Percentiles rank a stretch among this genome's conserved stretches.
These are phyloP conservation scores for Drosophila rufa DNA, from an alignment of 1,140 invertebrate species.

Conservation along the genomic window DNA sequence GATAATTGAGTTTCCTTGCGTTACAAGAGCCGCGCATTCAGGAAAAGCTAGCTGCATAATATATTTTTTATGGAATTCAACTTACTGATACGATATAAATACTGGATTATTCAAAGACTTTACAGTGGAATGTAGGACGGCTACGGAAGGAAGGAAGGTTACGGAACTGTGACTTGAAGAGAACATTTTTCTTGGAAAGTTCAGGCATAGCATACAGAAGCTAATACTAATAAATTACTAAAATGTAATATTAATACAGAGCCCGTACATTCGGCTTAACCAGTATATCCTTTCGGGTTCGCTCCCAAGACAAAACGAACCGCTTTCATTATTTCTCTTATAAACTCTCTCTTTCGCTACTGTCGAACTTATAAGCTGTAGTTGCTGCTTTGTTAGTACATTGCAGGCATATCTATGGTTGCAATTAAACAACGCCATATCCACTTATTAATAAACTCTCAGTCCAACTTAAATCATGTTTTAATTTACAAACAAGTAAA, in stretches of 20 bases:
- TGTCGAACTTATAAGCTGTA: no score
- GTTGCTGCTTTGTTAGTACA: no score
- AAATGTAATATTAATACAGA: no score
- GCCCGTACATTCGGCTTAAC: no score
- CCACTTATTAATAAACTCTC: neutral
- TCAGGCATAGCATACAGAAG: no score
- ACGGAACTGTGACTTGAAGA: neutral
- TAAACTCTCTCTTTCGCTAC: no score
- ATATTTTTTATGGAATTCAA: constrained; percentile 20
- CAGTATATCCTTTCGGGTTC: no score
- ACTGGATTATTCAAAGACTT: constrained; percentile 7
- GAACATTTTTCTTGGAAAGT: neutral
- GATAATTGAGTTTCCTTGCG: constrained; percentile 48
- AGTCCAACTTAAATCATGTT: neutral
- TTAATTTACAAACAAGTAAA: neutral
- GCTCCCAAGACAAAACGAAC: no score
- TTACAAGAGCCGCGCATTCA: constrained; percentile 11
- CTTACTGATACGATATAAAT: constrained; percentile 24
- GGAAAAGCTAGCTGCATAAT: constrained; percentile 16
- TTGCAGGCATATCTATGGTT: no score
- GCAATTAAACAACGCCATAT: neutral
- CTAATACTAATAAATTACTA: no score
- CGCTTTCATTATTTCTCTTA: no score
- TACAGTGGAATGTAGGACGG: neutral
- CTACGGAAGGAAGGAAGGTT: neutral